These are phyloP conservation scores for Plecotus auritus DNA, from an alignment of 2,113 vertebrate species.

Conservation along the genomic window DNA sequence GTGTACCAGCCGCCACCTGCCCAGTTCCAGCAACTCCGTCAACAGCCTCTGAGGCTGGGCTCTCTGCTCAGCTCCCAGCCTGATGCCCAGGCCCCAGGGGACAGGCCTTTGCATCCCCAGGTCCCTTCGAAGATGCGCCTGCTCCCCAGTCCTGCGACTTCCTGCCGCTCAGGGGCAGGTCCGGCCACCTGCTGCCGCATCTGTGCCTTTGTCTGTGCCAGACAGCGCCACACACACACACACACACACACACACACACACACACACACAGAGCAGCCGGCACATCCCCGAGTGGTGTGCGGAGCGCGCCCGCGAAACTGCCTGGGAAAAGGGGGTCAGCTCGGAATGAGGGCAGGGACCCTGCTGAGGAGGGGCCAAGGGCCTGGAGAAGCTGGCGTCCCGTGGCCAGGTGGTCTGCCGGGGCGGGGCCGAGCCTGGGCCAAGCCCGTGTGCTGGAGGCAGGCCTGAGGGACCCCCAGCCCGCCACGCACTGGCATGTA, in stretches of 20 bases:
- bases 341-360: conserved; percentile 11
- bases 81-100: not conserved
- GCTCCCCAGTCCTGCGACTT: conserved; percentile 54
- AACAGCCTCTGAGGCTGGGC: not conserved
- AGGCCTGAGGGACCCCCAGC: too few species aligned
- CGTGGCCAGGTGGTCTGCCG: not conserved
- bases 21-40: not conserved
- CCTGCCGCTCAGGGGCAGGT: conserved; percentile 50
- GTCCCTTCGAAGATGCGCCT: conserved; percentile 39
- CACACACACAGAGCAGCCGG: conserved; percentile 39
- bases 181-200: conserved; percentile 61
- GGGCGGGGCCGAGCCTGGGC: not conserved
- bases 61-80: not conserved
- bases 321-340: conserved; percentile 39
- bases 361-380: not conserved
- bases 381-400: not conserved
- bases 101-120: not conserved
- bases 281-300: conserved; percentile 41
- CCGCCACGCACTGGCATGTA: not conserved
- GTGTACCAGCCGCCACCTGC: not conserved
- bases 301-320: conserved; percentile 43
- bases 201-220: conserved; percentile 52
- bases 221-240: not conserved
- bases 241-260: accelerated
- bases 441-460: too few species aligned